A percentile compares a stretch with the other conserved stretches of the same genome.
phyloP scores from a whole-genome alignment of 2,797 vertebrate genomes.

The Tenualosa thibaudeaui region DNA sequence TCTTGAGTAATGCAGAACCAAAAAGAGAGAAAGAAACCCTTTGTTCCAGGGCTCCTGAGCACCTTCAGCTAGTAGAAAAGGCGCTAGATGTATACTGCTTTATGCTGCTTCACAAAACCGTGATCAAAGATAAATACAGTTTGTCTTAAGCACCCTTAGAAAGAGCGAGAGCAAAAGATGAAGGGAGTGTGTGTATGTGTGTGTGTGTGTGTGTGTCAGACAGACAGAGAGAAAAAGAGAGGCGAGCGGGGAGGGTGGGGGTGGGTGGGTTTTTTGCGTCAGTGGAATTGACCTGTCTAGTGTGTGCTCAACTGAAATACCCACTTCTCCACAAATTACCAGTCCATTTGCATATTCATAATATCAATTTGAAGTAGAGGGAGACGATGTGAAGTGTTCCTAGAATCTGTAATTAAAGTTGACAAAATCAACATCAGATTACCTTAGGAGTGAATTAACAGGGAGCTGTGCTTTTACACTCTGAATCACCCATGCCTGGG shows the following conservation, averaged over 20 bases:
- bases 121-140: conserved; percentile 87
- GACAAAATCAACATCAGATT: conserved; percentile 99
- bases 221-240: conserved; percentile 35
- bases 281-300: conserved; percentile 93
- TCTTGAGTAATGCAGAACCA: background rate
- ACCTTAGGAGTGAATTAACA: conserved; percentile 97
- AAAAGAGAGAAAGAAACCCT: background rate
- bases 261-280: conserved; percentile 61
- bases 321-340: conserved; percentile 94
- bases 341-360: conserved; percentile 97
- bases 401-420: conserved; percentile 99
- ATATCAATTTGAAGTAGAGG: conserved; percentile 97
- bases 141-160: conserved; percentile 84
- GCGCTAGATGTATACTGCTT: conserved; percentile 48
- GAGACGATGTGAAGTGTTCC: conserved; percentile 97
- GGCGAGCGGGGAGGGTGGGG: background rate
- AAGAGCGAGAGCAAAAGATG: conserved; percentile 55
- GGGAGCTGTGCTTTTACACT: conserved; percentile 88
- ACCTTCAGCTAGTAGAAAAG: background rate
- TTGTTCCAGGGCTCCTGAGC: background rate
- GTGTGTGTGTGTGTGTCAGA: conserved; percentile 30
- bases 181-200: conserved; percentile 31
- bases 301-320: conserved; percentile 95
- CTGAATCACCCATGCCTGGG: conserved; percentile 67
- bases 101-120: conserved; percentile 63